Conservation (phyloP, 2,113 vertebrate species). For the Lycaon pictus region DNA sequence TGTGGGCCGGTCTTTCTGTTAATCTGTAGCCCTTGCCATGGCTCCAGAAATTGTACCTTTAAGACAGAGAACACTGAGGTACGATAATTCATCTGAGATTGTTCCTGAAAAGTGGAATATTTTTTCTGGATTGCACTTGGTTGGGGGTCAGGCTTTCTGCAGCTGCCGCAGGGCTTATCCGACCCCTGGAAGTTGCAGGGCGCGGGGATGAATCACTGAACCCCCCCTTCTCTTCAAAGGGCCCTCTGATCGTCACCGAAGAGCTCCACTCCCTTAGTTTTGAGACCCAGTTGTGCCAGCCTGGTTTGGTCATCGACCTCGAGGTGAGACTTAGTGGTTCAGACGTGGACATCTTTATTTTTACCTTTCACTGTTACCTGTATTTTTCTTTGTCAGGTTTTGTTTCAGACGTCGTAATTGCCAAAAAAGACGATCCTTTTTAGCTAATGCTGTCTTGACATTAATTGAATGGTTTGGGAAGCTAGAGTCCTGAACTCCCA, state of each 20-base stretch:
- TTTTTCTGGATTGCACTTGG: neutral
- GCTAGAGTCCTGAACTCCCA: neutral
- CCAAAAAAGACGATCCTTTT: neutral
- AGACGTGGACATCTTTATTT: neutral
- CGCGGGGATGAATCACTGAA: neutral
- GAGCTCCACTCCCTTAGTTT: slow-evolving; percentile 98
- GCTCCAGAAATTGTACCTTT: neutral
- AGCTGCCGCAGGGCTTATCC: neutral
- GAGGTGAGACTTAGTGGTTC: slow-evolving; percentile 89
- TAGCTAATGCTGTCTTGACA: neutral
- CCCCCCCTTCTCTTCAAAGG: slow-evolving; percentile 85
- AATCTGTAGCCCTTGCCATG: neutral
- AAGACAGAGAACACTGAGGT: neutral
- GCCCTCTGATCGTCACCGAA: slow-evolving; percentile 97
- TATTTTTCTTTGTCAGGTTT: slow-evolving; percentile 7
- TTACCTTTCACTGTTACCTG: neutral
- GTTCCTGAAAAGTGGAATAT: neutral
- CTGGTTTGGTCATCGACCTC: slow-evolving; percentile 92
- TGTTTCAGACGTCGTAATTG: neutral
- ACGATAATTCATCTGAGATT: neutral
- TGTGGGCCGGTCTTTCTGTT: neutral
- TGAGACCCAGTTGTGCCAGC: slow-evolving; percentile 95
- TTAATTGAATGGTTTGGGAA: neutral
- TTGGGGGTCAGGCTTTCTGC: neutral
- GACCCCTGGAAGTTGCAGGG: neutral